Evolutionary conservation across 2,888 invertebrate genomes (phyloP).

Genomic region (Tipula lateralis): DNA sequence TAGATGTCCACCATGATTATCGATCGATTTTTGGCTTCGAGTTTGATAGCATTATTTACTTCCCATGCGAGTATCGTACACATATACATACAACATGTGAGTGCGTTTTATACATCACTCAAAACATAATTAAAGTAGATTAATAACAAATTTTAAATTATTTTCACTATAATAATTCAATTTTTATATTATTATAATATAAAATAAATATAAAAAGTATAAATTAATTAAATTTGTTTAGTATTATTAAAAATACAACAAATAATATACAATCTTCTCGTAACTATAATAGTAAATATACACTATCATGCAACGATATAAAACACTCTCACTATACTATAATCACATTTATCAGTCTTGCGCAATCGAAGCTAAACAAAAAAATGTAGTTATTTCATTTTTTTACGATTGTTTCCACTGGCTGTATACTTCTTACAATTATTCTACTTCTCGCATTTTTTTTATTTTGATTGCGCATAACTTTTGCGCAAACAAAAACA

Average conservation of each 20-base stretch:
- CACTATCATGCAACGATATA: not conserved
- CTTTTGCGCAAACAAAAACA: constrained; percentile 28
- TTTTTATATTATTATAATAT: not conserved
- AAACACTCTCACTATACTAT: not conserved
- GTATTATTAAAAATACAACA: not conserved
- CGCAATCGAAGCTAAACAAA: constrained; percentile 2
- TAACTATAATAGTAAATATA: not conserved
- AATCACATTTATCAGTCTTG: not conserved
- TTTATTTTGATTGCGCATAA: constrained; percentile 25
- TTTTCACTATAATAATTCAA: not conserved
- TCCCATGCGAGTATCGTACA: not conserved
- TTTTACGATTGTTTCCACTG: not conserved
- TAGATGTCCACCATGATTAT: constrained; percentile 57
- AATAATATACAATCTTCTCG: not conserved
- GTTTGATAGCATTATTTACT: constrained; percentile 13
- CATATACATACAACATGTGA: not conserved
- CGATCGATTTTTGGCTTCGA: constrained; percentile 52
- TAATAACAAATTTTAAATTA: not conserved
- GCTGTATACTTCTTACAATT: not conserved
- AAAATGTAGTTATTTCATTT: not conserved
- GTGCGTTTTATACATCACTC: not conserved
- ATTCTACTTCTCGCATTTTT: not conserved
- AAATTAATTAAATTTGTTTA: not conserved
- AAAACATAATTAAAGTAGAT: not conserved
- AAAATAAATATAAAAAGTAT: not conserved